These are phyloP conservation scores for Cepaea hortensis DNA, from an alignment of 2,888 invertebrate species.

Conservation along the genomic window DNA sequence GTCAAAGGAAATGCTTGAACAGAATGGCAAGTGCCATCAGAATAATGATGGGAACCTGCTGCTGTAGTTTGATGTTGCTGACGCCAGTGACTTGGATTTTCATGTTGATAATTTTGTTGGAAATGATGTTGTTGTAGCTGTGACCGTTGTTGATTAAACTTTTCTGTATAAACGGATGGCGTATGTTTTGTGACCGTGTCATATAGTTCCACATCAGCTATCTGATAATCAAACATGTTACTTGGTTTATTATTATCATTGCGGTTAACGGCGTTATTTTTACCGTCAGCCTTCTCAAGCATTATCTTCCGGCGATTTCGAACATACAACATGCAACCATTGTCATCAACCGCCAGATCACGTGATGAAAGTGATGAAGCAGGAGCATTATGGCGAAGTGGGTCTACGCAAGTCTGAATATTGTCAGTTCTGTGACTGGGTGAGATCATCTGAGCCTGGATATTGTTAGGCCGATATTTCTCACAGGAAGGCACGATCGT, in stretches of 20 bases:
- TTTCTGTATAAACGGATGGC: neutral
- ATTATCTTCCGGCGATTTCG: slow-evolving; percentile 5
- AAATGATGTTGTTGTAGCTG: neutral
- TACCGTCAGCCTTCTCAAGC: neutral
- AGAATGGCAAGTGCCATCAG: too few species aligned
- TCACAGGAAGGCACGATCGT: neutral
- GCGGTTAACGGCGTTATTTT: neutral
- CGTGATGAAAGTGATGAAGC: neutral
- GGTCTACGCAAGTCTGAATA: too few species aligned
- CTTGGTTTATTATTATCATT: neutral
- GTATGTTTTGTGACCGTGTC: too few species aligned
- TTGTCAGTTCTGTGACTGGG: neutral
- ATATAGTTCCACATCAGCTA: neutral
- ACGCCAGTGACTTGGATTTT: neutral
- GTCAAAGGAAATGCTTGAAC: too few species aligned
- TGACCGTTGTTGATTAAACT: neutral
- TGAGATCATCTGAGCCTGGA: neutral
- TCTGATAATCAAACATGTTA: neutral
- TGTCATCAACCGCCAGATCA: neutral
- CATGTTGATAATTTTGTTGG: neutral
- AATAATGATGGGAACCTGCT: too few species aligned
- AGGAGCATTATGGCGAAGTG: neutral
- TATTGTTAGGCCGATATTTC: neutral
- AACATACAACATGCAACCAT: neutral
- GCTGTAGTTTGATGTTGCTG: neutral